phyloP scores from a whole-genome alignment of 2,113 vertebrate species.

The Gallinago jamesoni region DNA sequence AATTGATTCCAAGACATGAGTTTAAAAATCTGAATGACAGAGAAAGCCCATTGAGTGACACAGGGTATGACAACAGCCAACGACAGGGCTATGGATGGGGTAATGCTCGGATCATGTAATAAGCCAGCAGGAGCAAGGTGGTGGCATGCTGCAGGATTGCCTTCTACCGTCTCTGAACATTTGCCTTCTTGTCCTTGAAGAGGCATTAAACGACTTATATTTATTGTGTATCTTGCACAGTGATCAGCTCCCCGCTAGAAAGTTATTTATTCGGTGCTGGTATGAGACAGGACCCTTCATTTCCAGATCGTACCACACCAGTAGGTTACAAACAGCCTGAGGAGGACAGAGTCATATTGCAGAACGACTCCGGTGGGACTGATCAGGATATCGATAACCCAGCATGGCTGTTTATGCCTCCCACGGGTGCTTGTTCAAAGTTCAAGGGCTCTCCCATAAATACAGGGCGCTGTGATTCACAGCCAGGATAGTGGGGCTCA shows the following conservation, averaged over 20 bases:
- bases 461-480: not conserved
- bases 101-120: not conserved
- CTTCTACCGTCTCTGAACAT: not conserved
- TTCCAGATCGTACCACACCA: not conserved
- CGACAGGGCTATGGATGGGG: rapidly evolving
- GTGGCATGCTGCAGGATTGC: not conserved
- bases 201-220: not conserved
- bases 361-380: not conserved
- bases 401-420: not conserved
- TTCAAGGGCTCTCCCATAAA: not conserved
- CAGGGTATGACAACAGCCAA: not conserved
- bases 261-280: not conserved
- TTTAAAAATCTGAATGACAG: not conserved
- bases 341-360: not conserved
- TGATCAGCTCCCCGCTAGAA: not conserved
- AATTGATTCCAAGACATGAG: not conserved
- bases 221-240: not conserved
- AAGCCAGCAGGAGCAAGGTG: not conserved
- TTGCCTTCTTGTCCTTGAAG: not conserved
- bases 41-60: not conserved
- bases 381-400: not conserved
- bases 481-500: not conserved
- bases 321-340: rapidly evolving
- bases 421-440: rapidly evolving
- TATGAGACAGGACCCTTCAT: not conserved